Percentiles rank a stretch among this genome's conserved stretches.
These are phyloP conservation scores for Drosophila nikananu DNA, from an alignment of 1,140 invertebrate genomes.

Conservation along the genomic window DNA sequence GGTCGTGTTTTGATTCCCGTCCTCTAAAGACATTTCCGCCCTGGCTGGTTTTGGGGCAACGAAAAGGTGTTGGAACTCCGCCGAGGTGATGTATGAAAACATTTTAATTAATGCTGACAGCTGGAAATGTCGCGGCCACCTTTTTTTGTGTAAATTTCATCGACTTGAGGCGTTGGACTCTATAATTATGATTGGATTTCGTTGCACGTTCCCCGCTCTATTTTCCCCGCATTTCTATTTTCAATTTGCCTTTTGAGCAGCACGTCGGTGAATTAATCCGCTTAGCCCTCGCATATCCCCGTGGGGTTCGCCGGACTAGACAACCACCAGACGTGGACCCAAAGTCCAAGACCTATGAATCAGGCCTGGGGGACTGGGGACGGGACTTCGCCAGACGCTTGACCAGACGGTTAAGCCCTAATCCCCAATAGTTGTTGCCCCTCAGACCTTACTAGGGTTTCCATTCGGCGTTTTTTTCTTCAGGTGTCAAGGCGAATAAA, in stretches of 20 bases:
- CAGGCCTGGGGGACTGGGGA: slow-evolving; percentile 2
- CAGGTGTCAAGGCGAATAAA: slow-evolving; percentile 68
- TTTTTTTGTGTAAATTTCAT: slow-evolving; percentile 79
- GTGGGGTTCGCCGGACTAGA: slow-evolving; percentile 63
- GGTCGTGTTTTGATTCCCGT: slow-evolving; percentile 69
- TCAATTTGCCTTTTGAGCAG: slow-evolving; percentile 53
- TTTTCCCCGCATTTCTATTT: slow-evolving; percentile 21
- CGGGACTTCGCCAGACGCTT: slow-evolving; percentile 56
- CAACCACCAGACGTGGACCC: slow-evolving; percentile 53
- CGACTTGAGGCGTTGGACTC: slow-evolving; percentile 42
- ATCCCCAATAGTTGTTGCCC: slow-evolving; percentile 72
- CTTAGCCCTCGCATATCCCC: slow-evolving; percentile 64
- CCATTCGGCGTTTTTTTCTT: slow-evolving; percentile 15
- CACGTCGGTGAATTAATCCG: slow-evolving; percentile 78
- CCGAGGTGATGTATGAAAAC: slow-evolving; percentile 71
- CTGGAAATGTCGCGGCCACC: slow-evolving; percentile 74
- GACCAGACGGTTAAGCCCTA: slow-evolving; percentile 77
- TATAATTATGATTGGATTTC: slow-evolving; percentile 79
- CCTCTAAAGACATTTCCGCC: slow-evolving; percentile 67
- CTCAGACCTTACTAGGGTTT: slow-evolving; percentile 61
- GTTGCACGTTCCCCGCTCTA: slow-evolving; percentile 46
- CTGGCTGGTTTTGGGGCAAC: slow-evolving; percentile 20
- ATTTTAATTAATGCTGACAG: slow-evolving; percentile 83
- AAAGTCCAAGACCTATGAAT: slow-evolving; percentile 29
- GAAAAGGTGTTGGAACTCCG: slow-evolving; percentile 71